A percentile compares a stretch with the other conserved stretches of the same genome.
Conservation (phyloP, 2,113 vertebrate species). For the Artemisiospiza belli region DNA sequence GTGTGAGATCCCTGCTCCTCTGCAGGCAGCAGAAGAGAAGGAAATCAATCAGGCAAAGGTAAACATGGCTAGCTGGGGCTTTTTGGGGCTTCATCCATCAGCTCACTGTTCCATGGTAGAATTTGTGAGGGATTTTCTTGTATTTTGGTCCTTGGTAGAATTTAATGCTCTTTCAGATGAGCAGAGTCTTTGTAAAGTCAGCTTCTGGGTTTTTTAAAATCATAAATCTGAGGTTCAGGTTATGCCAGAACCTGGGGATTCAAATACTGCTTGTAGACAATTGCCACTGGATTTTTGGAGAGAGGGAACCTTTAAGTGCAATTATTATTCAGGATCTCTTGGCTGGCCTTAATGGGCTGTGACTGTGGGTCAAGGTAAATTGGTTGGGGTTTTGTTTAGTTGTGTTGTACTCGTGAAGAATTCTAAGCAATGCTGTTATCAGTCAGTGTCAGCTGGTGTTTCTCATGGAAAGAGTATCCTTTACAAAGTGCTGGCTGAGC, state of each 20-base stretch:
- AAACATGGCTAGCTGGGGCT: background rate
- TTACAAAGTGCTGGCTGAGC: background rate
- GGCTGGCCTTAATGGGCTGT: background rate
- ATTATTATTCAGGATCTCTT: background rate
- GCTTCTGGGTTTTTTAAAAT: background rate
- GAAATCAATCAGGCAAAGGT: slow-evolving; percentile 87
- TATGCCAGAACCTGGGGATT: background rate
- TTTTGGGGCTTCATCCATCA: background rate
- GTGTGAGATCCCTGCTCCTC: slow-evolving; percentile 81
- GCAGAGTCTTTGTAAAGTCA: background rate
- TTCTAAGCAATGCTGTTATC: background rate
- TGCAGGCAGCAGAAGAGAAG: slow-evolving; percentile 83
- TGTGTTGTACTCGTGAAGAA: background rate
- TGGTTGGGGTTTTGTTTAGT: background rate
- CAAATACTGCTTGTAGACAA: background rate
- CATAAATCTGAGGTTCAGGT: background rate
- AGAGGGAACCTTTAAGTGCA: background rate
- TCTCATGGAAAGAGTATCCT: background rate
- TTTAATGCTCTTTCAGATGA: background rate
- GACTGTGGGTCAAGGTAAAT: background rate
- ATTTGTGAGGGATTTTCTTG: background rate
- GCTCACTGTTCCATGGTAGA: accelerated
- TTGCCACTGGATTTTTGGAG: background rate
- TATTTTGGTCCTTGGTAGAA: background rate
- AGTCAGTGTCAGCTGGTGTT: background rate